Conservation (phyloP, 2,113 vertebrate species). For the Melanerpes formicivorus region DNA sequence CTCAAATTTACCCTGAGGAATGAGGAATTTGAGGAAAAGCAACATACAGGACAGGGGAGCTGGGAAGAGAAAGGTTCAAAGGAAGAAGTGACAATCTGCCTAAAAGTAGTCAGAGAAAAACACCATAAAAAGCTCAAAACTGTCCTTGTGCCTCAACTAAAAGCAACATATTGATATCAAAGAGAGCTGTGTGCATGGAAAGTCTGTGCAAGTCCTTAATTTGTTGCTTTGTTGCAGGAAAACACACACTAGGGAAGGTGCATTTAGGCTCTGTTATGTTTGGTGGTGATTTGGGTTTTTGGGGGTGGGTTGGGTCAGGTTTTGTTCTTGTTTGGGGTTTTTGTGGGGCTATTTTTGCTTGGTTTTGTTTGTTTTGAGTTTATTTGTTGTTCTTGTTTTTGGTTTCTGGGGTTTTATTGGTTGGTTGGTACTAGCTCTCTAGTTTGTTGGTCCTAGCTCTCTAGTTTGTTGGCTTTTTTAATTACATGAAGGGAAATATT, state of each 20-base stretch:
- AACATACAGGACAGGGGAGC: fast-evolving
- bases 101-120: not conserved
- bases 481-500: not conserved
- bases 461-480: not conserved
- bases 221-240: not conserved
- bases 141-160: not conserved
- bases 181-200: not conserved
- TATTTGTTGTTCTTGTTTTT: too few species aligned
- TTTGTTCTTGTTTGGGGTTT: too few species aligned
- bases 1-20: conserved; percentile 56
- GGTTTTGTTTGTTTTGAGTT: too few species aligned
- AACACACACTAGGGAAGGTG: not conserved
- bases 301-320: too few species aligned
- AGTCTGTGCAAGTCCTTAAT: not conserved
- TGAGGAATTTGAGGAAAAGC: conserved; percentile 5
- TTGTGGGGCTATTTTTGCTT: too few species aligned
- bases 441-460: too few species aligned
- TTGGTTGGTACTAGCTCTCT: too few species aligned
- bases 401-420: too few species aligned
- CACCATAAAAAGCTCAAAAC: not conserved
- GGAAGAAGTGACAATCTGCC: not conserved
- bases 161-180: not conserved
- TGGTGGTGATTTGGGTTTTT: not conserved
- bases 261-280: fast-evolving
- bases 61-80: not conserved